Percentiles rank a stretch among this genome's conserved stretches.
These are phyloP conservation scores for Aplocera efformata DNA, from an alignment of 2,888 invertebrate genomes.

Conservation along the genomic window DNA sequence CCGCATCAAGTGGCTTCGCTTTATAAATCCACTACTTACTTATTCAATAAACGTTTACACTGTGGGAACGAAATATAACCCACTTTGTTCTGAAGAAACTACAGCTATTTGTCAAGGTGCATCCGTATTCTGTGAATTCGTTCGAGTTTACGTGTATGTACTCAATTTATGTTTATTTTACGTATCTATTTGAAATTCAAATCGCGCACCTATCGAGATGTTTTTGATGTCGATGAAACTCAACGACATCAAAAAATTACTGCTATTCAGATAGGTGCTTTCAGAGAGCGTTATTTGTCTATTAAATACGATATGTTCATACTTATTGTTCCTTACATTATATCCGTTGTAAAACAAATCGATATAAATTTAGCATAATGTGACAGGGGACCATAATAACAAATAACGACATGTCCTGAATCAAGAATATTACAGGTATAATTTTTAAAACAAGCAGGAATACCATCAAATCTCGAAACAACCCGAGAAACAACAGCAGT, in stretches of 20 bases:
- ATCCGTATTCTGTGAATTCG: slow-evolving; percentile 57
- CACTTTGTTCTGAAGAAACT: slow-evolving; percentile 68
- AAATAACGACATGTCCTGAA: no score
- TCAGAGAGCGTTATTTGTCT: no score
- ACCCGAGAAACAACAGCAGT: slow-evolving; percentile 13
- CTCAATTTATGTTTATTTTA: slow-evolving; percentile 6
- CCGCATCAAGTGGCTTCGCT: slow-evolving; percentile 39
- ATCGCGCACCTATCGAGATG: slow-evolving; percentile 1
- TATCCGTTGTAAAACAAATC: no score
- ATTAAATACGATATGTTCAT: no score
- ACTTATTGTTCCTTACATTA: no score
- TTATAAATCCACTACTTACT: slow-evolving; percentile 59
- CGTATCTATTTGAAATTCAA: slow-evolving; percentile 6
- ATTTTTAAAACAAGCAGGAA: slow-evolving; percentile 5
- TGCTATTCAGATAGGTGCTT: no score
- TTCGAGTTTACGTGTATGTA: slow-evolving; percentile 35
- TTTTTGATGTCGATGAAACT: not conserved
- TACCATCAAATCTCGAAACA: slow-evolving; percentile 6
- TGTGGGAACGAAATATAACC: slow-evolving; percentile 72
- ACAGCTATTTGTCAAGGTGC: slow-evolving; percentile 67
- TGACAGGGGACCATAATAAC: no score
- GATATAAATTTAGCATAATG: no score
- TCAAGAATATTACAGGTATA: not conserved
- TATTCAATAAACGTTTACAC: slow-evolving; percentile 72
- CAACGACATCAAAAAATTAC: no score